These are phyloP conservation scores for Plebejus melissa DNA, from an alignment of 2,888 invertebrate species.

Conservation along the genomic window DNA sequence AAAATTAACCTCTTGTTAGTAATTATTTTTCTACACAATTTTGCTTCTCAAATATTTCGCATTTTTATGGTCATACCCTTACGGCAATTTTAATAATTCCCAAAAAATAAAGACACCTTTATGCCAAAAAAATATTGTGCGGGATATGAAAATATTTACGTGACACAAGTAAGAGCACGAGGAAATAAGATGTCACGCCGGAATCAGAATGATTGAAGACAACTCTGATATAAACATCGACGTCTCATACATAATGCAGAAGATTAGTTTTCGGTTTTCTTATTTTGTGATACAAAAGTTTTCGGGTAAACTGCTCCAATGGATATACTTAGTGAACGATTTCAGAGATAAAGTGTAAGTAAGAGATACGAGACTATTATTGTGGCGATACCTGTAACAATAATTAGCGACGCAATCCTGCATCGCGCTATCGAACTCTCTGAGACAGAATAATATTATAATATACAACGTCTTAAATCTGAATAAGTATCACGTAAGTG, in stretches of 20 bases:
- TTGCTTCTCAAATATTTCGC: too few species aligned
- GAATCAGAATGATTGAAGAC: conserved; percentile 34
- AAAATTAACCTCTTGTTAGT: too few species aligned
- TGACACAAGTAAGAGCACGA: conserved; percentile 24
- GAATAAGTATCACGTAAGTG: too few species aligned
- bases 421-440: too few species aligned
- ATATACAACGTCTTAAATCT: too few species aligned
- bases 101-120: background rate
- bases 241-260: conserved; percentile 27
- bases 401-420: too few species aligned
- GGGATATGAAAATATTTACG: conserved; percentile 22
- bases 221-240: conserved; percentile 29
- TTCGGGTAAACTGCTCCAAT: background rate
- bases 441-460: too few species aligned
- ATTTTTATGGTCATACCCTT: too few species aligned
- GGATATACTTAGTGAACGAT: background rate
- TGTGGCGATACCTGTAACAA: too few species aligned
- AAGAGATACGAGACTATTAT: background rate
- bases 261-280: conserved; percentile 22
- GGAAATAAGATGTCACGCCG: conserved; percentile 32
- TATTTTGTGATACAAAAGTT: background rate
- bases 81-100: background rate
- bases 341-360: background rate
- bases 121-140: conserved; percentile 3
- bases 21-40: too few species aligned